phyloP scores from a whole-genome alignment of 2,888 invertebrate species.

The Aporophyla lueneburgensis region DNA sequence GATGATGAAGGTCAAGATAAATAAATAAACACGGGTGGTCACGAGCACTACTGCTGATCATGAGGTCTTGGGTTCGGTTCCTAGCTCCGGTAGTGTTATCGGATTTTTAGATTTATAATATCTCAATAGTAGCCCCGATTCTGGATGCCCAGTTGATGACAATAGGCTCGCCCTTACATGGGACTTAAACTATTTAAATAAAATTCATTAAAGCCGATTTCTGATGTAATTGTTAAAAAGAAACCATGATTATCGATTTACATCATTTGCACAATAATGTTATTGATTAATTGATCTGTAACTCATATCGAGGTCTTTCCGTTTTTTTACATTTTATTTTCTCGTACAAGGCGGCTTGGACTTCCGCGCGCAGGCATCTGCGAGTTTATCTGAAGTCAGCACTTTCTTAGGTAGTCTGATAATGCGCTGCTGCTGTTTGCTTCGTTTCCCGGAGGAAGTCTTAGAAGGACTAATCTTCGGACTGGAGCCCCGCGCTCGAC shows the following conservation, averaged over 20 bases:
- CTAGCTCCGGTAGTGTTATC: too few species aligned
- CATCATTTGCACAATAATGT: conserved; percentile 20
- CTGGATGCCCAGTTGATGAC: too few species aligned
- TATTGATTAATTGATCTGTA: conserved; percentile 7
- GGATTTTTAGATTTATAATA: too few species aligned
- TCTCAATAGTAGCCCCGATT: too few species aligned
- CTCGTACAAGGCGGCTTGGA: conserved; percentile 7
- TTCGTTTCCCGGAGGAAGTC: conserved; percentile 1
- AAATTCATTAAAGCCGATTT: conserved; percentile 21
- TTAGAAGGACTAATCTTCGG: conserved; percentile 18
- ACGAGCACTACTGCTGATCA: too few species aligned
- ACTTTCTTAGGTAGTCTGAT: conserved; percentile 50
- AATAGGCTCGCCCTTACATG: too few species aligned
- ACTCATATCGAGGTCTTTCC: background rate
- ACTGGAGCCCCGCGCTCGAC: background rate
- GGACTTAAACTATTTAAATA: background rate
- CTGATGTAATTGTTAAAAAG: conserved; percentile 29
- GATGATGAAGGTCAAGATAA: too few species aligned
- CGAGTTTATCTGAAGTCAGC: conserved; percentile 52
- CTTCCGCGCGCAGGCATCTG: conserved; percentile 4
- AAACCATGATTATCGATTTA: conserved; percentile 52
- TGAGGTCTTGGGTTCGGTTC: too few species aligned
- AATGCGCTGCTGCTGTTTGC: conserved; percentile 22
- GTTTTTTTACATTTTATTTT: conserved; percentile 19
- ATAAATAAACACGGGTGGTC: too few species aligned